Evolutionary conservation across 30 jellyfish, hydroid and myxozoan genomes (phyloP), one percentile per base, ranked within the genome.

Genomic region (Turritopsis dohrnii): DNA sequence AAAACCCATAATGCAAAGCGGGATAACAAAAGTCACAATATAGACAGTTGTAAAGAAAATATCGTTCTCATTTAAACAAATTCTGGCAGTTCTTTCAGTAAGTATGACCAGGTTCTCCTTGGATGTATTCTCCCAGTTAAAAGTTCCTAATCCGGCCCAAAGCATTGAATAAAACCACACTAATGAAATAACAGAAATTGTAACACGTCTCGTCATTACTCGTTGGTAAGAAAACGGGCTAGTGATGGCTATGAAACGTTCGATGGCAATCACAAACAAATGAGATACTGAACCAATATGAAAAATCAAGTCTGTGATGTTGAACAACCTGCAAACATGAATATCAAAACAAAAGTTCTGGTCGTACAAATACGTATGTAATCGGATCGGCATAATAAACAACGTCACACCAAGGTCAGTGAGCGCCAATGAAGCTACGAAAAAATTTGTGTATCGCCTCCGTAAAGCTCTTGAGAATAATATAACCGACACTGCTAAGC

Each of bases 231-330:
- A 54, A 76, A 89, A 89, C 24, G 96, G 94, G 8, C 52, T 28
- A 18, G 21, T 52, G 54, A 89, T 72, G 0, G 96, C 90, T 16
- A 83, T 30, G 85, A 80, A 89, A 23, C 96, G 96, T 52, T 91
- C 97, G 28, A 91, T 71, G 72, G 94, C 89, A 52, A 91, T 91
- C 66, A 83, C 65, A 52, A 91, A 80, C 66, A 93, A 84, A 28
- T 89, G 88, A 79, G 93, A 83, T 80, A 93, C 89, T 21, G 98
- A 89, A 53, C 92, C 95, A 27, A 94, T 87, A 20, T 95, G 76
- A 28, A 79, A 29, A 7, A 93, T 53, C 13, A 84, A 79, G 30
- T 93, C 98, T 1, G 93, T 84, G 22, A 88, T 21, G 29, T 71
- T 66, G 23, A 28, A 77, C 74, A 88, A 20, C 20, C 81, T 66